Evolutionary conservation across 30 jellyfish, hydroid and myxozoan species (phyloP), one percentile per base, ranked within the genome.

Genomic region (Euphysa ruthae): DNA sequence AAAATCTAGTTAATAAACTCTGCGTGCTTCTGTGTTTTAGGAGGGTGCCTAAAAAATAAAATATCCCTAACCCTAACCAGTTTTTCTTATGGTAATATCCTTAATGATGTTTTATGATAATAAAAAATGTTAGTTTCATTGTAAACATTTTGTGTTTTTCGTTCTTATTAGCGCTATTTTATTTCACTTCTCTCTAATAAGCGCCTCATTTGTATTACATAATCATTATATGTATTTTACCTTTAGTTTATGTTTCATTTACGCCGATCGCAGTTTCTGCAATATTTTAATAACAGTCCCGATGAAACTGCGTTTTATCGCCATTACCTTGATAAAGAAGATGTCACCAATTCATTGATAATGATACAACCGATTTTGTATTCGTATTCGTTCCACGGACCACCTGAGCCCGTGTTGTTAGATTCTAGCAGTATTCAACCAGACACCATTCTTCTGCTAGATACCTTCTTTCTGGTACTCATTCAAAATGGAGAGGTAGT

Each of bases 281-380:
- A 91, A 51, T 91, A 78, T 51, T 91, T 91, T 92, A 91, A 91
- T 75, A 91, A 91, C 79, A 91, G 99, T 44, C 99, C 99, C 4
- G 99, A 91, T 56, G 99, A 91, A 51, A 91, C 99, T 0, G 84
- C 95, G 0, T 83, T 74, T 69, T 91, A 91, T 52, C 75, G 99
- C 91, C 89, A 91, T 55, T 71, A 81, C 46, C 55, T 91, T 72
- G 71, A 81, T 49, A 65, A 75, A 28, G 99, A 91, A 68, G 99
- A 91, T 68, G 99, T 91, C 28, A 82, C 95, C 4, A 91, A 91
- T 73, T 91, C 95, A 19, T 75, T 84, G 13, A 84, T 91, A 43
- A 91, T 91, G 99, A 76, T 91, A 27, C 99, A 91, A 61, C 99
- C 99, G 24, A 84, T 91, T 27, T 70, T 91, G 23, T 91, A 91